Conservation (phyloP, 1,140 invertebrate genomes). For the Drosophila cardini region DNA sequence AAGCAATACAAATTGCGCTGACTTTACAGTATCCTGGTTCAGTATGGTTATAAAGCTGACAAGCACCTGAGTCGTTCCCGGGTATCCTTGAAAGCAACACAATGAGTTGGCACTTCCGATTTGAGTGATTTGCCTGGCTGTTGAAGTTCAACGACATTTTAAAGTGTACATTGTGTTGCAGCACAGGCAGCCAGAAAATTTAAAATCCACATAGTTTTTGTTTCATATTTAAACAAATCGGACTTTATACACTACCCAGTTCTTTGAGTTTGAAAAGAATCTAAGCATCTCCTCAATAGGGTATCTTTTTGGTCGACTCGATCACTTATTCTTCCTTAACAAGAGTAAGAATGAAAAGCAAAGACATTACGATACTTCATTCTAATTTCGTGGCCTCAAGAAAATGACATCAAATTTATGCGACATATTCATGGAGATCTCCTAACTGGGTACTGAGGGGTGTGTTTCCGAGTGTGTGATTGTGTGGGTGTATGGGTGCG, state of each 20-base stretch:
- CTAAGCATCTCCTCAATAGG: background rate
- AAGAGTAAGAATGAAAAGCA: conserved; percentile 25
- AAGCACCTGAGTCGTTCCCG: conserved; percentile 9
- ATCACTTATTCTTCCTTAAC: background rate
- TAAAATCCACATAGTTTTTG: background rate
- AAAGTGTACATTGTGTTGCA: conserved; percentile 65
- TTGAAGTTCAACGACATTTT: conserved; percentile 30
- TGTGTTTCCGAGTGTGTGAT: conserved; percentile 10
- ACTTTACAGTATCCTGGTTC: conserved; percentile 21
- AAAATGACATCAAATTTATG: conserved; percentile 38
- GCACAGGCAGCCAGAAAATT: conserved; percentile 69
- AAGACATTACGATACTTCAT: conserved; percentile 55
- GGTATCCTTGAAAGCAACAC: conserved; percentile 13
- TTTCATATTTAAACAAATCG: background rate
- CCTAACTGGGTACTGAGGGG: conserved; percentile 1
- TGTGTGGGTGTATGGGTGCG: conserved; percentile 46
- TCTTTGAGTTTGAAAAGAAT: background rate
- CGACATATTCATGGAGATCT: conserved; percentile 31
- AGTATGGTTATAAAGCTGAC: conserved; percentile 12
- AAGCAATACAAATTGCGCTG: conserved; percentile 63
- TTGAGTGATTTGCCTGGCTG: conserved; percentile 36
- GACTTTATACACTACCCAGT: background rate
- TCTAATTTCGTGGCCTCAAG: conserved; percentile 61
- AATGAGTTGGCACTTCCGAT: conserved; percentile 70
- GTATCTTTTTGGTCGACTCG: background rate